Evolutionary conservation across 2,888 invertebrate species (phyloP).

Genomic region (Tetrapedia diversipes): DNA sequence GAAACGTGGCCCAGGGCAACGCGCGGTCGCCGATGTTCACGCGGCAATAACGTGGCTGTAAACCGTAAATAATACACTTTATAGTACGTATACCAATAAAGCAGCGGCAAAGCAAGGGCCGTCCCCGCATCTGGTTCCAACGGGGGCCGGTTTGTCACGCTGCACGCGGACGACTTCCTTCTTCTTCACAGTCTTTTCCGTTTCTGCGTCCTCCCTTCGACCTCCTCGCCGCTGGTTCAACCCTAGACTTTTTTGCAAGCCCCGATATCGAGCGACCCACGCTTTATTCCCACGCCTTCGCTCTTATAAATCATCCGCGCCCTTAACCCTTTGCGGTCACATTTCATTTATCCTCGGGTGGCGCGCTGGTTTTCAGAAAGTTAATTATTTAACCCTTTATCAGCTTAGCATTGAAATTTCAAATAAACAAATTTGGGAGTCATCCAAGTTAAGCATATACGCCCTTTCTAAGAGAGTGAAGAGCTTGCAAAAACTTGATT

Average conservation of each 20-base stretch:
- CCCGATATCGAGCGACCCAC: constrained; percentile 29
- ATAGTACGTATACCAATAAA: constrained; percentile 58
- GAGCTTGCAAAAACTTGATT: too few relatives aligned
- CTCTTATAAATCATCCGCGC: constrained; percentile 24
- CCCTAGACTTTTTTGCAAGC: constrained; percentile 26
- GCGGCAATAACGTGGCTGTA: constrained; percentile 60
- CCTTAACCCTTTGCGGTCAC: too few relatives aligned
- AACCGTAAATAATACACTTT: constrained; percentile 63
- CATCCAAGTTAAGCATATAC: too few relatives aligned
- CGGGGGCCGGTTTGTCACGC: constrained; percentile 34
- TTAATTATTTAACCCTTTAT: too few relatives aligned
- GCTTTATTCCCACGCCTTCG: constrained; percentile 57
- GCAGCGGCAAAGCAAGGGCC: too few relatives aligned
- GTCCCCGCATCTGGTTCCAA: constrained; percentile 55
- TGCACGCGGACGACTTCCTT: constrained; percentile 34
- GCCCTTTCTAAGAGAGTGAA: too few relatives aligned
- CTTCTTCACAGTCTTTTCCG: constrained; percentile 27
- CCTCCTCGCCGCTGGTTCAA: constrained; percentile 7
- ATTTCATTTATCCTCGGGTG: too few relatives aligned
- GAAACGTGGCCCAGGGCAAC: constrained; percentile 36
- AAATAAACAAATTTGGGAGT: too few relatives aligned
- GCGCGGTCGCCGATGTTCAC: constrained; percentile 52
- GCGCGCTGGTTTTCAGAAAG: too few relatives aligned
- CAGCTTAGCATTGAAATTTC: too few relatives aligned
- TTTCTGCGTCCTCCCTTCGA: constrained; percentile 25